Percentiles rank a stretch among this genome's conserved stretches.
These are phyloP conservation scores for Blastomussa wellsi DNA, from an alignment of 92 coral and sea anemone genomes.

Conservation along the genomic window DNA sequence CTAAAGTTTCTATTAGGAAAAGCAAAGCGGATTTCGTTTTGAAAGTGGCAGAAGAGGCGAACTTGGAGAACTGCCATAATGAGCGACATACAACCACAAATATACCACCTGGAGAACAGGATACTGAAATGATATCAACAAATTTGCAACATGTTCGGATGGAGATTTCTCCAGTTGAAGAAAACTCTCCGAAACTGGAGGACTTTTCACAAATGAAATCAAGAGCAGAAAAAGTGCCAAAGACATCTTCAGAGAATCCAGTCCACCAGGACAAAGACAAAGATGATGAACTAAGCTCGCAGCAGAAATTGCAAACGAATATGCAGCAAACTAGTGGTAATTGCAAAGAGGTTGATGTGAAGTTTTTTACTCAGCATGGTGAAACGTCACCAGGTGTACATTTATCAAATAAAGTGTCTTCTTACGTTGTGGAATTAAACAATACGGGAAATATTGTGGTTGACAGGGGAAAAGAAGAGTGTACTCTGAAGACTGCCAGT, in stretches of 20 bases:
- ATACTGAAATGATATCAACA: not conserved
- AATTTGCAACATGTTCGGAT: not conserved
- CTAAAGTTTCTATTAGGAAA: not conserved
- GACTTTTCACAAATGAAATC: not conserved
- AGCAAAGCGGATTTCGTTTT: not conserved
- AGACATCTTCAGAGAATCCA: not conserved
- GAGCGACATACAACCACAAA: not conserved
- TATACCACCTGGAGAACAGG: not conserved
- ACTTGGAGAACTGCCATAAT: too few species aligned
- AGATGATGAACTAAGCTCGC: not conserved
- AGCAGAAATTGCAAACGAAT: not conserved
- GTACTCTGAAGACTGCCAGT: not conserved
- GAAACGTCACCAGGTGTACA: not conserved
- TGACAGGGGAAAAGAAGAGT: not conserved
- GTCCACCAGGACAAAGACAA: not conserved
- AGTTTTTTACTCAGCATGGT: not conserved
- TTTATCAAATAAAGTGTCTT: not conserved
- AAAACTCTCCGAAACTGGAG: not conserved
- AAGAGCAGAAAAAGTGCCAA: not conserved
- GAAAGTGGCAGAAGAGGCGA: not conserved
- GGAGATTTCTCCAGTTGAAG: constrained; percentile 5
- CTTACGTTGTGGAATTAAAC: not conserved
- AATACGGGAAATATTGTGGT: not conserved
- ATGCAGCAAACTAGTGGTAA: not conserved
- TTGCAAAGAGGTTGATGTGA: not conserved